Conservation (phyloP, 2,797 vertebrate species). For the Anableps anableps region DNA sequence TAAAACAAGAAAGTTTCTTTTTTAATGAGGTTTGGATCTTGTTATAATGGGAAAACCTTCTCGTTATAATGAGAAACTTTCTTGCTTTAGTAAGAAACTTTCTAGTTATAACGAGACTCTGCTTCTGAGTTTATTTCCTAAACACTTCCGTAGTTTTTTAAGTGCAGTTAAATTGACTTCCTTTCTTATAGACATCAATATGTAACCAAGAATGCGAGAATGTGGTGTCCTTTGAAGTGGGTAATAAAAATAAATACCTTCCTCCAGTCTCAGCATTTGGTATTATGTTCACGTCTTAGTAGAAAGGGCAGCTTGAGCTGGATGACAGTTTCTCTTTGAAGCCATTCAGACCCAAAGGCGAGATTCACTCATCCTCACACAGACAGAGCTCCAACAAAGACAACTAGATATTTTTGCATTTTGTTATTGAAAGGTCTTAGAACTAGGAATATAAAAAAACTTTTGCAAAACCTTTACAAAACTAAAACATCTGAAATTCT, state of each 20-base stretch:
- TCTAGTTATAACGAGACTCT: too few relatives aligned
- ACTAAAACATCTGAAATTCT: neutral
- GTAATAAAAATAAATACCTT: slow-evolving; percentile 42
- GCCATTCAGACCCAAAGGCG: slow-evolving; percentile 18
- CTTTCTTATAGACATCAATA: neutral
- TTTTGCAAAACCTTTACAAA: neutral
- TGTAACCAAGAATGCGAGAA: neutral
- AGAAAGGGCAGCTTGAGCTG: slow-evolving; percentile 34
- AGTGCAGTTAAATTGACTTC: neutral
- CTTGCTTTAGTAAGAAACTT: too few relatives aligned
- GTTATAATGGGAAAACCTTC: too few relatives aligned
- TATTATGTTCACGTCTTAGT: slow-evolving; percentile 53
- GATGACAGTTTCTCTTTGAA: slow-evolving; percentile 55
- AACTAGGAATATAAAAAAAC: neutral
- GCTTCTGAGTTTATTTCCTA: too few relatives aligned
- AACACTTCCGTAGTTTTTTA: too few relatives aligned
- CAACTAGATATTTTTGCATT: neutral
- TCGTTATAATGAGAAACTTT: too few relatives aligned
- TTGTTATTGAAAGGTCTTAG: neutral
- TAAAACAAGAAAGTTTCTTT: too few relatives aligned
- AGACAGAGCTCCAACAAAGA: slow-evolving; percentile 19
- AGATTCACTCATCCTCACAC: slow-evolving; percentile 29
- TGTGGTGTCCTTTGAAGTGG: neutral
- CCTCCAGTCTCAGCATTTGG: slow-evolving; percentile 31
- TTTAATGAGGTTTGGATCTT: too few relatives aligned